These are phyloP conservation scores for Leucoraja ocellata DNA, from an alignment of 2,797 vertebrate species.

Conservation along the genomic window DNA sequence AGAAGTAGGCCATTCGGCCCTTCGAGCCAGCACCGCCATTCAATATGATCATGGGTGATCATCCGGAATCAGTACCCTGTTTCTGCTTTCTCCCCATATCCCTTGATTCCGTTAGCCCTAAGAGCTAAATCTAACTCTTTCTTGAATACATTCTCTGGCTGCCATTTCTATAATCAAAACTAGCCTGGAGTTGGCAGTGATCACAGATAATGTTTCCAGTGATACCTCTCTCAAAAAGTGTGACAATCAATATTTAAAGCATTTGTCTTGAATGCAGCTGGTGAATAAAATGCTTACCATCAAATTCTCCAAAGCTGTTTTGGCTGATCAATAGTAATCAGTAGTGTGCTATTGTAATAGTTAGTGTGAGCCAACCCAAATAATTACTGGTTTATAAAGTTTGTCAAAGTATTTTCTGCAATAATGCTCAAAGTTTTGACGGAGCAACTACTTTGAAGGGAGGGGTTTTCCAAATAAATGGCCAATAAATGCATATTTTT, in stretches of 20 bases:
- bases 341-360: no score
- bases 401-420: neutral
- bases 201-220: neutral
- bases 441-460: neutral
- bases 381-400: no score
- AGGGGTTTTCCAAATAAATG: neutral
- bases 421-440: neutral
- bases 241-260: neutral
- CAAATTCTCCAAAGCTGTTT: neutral
- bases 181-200: neutral
- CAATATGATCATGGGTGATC: no score
- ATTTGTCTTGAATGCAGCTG: neutral
- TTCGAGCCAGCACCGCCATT: no score
- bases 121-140: no score
- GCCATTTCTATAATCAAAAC: neutral
- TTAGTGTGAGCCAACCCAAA: no score
- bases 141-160: neutral
- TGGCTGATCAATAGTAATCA: neutral
- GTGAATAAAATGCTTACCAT: neutral
- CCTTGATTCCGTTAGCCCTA: no score
- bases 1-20: no score
- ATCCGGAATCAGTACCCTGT: no score
- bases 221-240: neutral
- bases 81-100: no score
- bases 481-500: neutral